Evolutionary conservation across 2,797 vertebrate species (phyloP).

Genomic region (Sphaeramia orbicularis): DNA sequence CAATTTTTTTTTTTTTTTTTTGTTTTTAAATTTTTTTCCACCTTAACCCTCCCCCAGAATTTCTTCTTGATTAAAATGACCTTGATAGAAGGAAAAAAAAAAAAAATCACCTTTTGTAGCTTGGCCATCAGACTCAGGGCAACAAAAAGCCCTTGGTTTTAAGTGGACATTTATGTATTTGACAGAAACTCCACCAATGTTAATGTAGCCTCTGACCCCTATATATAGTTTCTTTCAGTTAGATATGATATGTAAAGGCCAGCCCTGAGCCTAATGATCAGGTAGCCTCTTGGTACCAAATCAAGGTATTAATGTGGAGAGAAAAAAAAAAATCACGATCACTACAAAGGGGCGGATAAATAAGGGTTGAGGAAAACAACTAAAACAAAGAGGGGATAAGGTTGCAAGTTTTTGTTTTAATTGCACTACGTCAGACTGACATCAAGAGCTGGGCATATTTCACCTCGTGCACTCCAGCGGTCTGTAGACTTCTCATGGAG

Average conservation of each 20-base stretch:
- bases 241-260: slow-evolving; percentile 26
- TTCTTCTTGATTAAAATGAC: slow-evolving; percentile 35
- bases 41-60: slow-evolving; percentile 3
- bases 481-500: slow-evolving; percentile 21
- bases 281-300: slow-evolving; percentile 25
- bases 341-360: slow-evolving; percentile 49
- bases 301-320: slow-evolving; percentile 21
- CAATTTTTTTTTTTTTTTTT: neutral
- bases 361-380: slow-evolving; percentile 32
- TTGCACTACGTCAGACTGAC: slow-evolving; percentile 59
- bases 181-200: slow-evolving; percentile 16
- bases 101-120: neutral
- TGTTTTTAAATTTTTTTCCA: slow-evolving; percentile 2
- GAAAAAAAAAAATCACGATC: slow-evolving; percentile 15
- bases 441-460: slow-evolving; percentile 46
- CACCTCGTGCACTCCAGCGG: slow-evolving; percentile 36
- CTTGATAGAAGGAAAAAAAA: neutral
- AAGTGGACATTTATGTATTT: slow-evolving; percentile 6
- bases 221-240: neutral
- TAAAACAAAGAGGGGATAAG: slow-evolving; percentile 25
- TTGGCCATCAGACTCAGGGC: slow-evolving; percentile 22
- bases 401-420: slow-evolving; percentile 30
- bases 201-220: slow-evolving; percentile 12
- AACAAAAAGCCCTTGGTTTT: slow-evolving; percentile 13
- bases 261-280: slow-evolving; percentile 27